Conservation (phyloP, 2,113 vertebrate species). For the Epinephelus lanceolatus region DNA sequence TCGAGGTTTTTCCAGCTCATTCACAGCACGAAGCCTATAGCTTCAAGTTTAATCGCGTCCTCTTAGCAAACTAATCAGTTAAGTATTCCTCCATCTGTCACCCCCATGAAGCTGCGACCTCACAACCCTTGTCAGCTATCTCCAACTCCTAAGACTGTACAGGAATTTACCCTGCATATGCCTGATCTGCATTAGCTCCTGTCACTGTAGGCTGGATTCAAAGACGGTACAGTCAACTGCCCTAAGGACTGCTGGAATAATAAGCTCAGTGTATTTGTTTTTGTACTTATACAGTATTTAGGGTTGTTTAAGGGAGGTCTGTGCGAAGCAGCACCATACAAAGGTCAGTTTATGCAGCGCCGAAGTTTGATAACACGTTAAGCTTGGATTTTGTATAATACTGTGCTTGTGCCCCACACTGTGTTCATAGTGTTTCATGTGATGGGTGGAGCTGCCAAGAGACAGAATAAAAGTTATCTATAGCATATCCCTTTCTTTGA, state of each 20-base stretch:
- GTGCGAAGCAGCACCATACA: neutral
- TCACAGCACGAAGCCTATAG: constrained; percentile 32
- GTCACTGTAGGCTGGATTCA: constrained; percentile 23
- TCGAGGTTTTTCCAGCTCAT: constrained; percentile 25
- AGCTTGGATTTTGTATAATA: neutral
- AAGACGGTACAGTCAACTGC: neutral
- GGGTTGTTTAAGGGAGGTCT: neutral
- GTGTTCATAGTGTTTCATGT: neutral
- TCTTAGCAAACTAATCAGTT: constrained; percentile 69
- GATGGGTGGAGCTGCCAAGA: neutral
- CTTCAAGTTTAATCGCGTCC: constrained; percentile 61
- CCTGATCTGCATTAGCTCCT: constrained; percentile 34
- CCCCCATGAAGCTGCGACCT: constrained; percentile 48
- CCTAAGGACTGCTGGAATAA: constrained; percentile 6
- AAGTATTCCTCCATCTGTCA: constrained; percentile 76
- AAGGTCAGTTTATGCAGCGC: constrained; percentile 4
- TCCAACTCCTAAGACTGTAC: constrained; percentile 43
- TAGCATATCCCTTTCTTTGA: constrained; percentile 1
- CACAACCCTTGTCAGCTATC: constrained; percentile 32
- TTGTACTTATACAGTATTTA: neutral
- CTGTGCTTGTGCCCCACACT: neutral
- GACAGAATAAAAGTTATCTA: neutral
- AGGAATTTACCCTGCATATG: constrained; percentile 23
- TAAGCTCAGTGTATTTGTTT: neutral
- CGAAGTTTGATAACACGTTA: neutral